Conservation (phyloP, 2,113 vertebrate genomes). For the Tricholaema leucomelas region DNA sequence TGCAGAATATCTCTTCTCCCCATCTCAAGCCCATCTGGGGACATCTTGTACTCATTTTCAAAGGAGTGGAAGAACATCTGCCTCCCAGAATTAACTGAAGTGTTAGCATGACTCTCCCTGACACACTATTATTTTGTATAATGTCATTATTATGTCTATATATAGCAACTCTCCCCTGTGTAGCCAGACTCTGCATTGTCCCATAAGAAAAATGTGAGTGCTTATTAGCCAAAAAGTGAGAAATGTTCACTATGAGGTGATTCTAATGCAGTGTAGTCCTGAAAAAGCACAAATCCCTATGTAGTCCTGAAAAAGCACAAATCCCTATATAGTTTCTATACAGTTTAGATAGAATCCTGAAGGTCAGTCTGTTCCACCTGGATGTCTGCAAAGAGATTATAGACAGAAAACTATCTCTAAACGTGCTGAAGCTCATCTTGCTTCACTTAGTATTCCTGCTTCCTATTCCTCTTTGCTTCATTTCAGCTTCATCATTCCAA, state of each 20-base stretch:
- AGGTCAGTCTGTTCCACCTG: background rate
- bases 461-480: background rate
- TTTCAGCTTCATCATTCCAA: background rate
- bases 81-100: slow-evolving; percentile 46
- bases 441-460: background rate
- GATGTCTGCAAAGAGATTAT: background rate
- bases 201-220: background rate
- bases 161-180: background rate
- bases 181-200: background rate
- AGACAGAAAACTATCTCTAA: background rate
- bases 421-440: background rate
- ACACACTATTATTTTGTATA: slow-evolving; percentile 42
- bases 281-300: background rate
- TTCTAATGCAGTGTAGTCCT: background rate
- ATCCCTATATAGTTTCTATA: background rate
- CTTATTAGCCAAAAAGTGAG: background rate
- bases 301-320: background rate
- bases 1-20: background rate
- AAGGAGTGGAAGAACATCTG: slow-evolving; percentile 43
- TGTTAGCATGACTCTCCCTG: background rate
- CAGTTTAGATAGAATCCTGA: background rate
- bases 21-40: background rate
- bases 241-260: background rate
- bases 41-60: slow-evolving; percentile 14
- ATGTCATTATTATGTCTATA: slow-evolving; percentile 27